A percentile compares a stretch with the other conserved stretches of the same genome.
Conservation (phyloP, 2,797 vertebrate species). For the Pelochelys cantorii region DNA sequence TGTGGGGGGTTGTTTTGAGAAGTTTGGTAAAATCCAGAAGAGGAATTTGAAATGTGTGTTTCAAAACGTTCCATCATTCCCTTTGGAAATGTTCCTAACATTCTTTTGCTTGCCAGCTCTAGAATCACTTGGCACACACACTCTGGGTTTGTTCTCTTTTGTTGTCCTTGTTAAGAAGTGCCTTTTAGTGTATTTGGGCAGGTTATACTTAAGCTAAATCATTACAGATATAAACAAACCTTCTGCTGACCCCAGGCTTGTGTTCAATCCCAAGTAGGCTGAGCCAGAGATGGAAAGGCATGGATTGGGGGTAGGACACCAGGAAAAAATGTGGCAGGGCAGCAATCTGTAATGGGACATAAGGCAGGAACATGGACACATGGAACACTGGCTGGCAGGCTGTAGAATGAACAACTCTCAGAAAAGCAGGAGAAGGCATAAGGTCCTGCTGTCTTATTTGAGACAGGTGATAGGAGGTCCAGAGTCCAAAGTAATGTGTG, state of each 20-base stretch:
- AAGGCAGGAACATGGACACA: background rate
- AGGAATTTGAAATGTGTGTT: background rate
- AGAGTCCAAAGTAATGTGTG: too few species aligned
- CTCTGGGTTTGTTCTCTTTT: background rate
- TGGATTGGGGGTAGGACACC: background rate
- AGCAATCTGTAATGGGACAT: background rate
- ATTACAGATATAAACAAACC: background rate
- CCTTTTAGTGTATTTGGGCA: conserved; percentile 21
- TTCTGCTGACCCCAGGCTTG: conserved; percentile 38
- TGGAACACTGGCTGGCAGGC: background rate
- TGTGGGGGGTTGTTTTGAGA: background rate
- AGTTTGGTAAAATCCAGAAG: fast-evolving
- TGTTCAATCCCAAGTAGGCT: background rate
- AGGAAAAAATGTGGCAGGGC: background rate
- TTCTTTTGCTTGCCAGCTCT: background rate
- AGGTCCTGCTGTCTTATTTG: background rate
- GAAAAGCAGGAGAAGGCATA: fast-evolving
- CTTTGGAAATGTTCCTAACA: background rate
- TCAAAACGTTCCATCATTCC: conserved; percentile 31
- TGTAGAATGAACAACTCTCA: background rate
- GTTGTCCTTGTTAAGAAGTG: conserved; percentile 18
- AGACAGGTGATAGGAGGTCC: too few species aligned
- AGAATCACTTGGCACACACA: background rate
- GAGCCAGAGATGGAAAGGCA: background rate
- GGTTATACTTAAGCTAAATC: conserved; percentile 42